Percentiles rank a stretch among this genome's conserved stretches.
phyloP scores from a whole-genome alignment of 2,888 invertebrate genomes.

The Nomada fucata region DNA sequence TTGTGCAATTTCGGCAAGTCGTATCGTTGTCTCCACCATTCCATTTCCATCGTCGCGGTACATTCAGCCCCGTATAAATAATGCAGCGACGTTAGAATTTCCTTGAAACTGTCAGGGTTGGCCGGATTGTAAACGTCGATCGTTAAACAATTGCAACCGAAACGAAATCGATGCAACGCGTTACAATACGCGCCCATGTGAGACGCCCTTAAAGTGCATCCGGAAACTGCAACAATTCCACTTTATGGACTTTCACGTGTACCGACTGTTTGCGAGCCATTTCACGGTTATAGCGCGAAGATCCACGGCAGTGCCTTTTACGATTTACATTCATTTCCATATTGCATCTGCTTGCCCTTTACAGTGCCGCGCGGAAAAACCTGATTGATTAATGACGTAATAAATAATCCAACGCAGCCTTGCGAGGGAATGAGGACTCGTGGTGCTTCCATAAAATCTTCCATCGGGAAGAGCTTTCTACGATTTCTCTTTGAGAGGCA shows the following conservation, averaged over 20 bases:
- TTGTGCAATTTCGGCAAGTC: neutral
- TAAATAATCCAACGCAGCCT: slow-evolving; percentile 71
- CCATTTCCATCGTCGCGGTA: neutral
- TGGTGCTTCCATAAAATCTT: slow-evolving; percentile 64
- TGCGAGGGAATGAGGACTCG: slow-evolving; percentile 60
- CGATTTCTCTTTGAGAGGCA: slow-evolving; percentile 36
- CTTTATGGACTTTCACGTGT: slow-evolving; percentile 77
- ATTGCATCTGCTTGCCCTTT: slow-evolving; percentile 73
- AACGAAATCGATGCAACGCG: slow-evolving; percentile 35
- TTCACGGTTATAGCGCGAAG: slow-evolving; percentile 68
- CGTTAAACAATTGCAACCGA: slow-evolving; percentile 45
- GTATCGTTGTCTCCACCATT: neutral
- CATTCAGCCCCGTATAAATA: slow-evolving; percentile 9
- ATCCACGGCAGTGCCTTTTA: slow-evolving; percentile 73
- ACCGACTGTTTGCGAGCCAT: slow-evolving; percentile 60
- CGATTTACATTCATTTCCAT: slow-evolving; percentile 80
- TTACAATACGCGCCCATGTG: slow-evolving; percentile 32
- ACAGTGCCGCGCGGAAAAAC: slow-evolving; percentile 62
- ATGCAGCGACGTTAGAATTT: slow-evolving; percentile 19
- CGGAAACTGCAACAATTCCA: slow-evolving; percentile 75
- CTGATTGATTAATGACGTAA: slow-evolving; percentile 74
- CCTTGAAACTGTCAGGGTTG: slow-evolving; percentile 25
- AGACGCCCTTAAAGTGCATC: slow-evolving; percentile 58
- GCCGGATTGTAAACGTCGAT: slow-evolving; percentile 33
- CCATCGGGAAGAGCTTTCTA: slow-evolving; percentile 4